These are phyloP conservation scores for Amniataba percoides DNA, from an alignment of 2,797 vertebrate genomes.

Conservation along the genomic window DNA sequence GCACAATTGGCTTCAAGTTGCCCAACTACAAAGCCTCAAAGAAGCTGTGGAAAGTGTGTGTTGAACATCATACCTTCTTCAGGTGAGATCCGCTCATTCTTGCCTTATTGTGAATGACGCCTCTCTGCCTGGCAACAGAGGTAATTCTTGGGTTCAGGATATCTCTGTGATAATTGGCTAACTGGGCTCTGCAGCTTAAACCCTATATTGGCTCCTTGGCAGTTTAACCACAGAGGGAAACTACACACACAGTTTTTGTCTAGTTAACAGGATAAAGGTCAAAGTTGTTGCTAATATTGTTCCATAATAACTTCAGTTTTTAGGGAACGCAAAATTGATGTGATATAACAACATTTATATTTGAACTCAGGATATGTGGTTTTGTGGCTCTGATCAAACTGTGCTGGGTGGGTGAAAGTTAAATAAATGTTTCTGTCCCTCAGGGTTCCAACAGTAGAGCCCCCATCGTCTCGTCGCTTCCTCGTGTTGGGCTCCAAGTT, in stretches of 20 bases:
- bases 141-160: constrained; percentile 31
- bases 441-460: constrained; percentile 92
- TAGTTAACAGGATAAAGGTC: constrained; percentile 29
- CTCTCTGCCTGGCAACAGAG: constrained; percentile 48
- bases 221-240: constrained; percentile 45
- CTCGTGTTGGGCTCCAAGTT: constrained; percentile 94
- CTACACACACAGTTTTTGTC: constrained; percentile 21
- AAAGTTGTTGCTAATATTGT: constrained; percentile 32
- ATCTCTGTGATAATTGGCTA: constrained; percentile 66
- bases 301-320: constrained; percentile 30
- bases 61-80: constrained; percentile 98
- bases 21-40: constrained; percentile 96
- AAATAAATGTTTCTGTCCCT: neutral
- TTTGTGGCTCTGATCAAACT: neutral
- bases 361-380: neutral
- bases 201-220: constrained; percentile 47
- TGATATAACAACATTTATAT: neutral
- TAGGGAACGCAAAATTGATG: constrained; percentile 10
- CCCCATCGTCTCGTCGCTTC: constrained; percentile 91
- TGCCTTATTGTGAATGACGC: constrained; percentile 8
- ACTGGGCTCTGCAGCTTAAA: constrained; percentile 59
- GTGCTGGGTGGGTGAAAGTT: constrained; percentile 2
- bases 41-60: constrained; percentile 97
- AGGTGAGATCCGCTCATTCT: constrained; percentile 84
- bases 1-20: constrained; percentile 94